A percentile compares a stretch with the other conserved stretches of the same genome.
phyloP scores from a whole-genome alignment of 2,888 invertebrate genomes.

The Tineola bisselliella region DNA sequence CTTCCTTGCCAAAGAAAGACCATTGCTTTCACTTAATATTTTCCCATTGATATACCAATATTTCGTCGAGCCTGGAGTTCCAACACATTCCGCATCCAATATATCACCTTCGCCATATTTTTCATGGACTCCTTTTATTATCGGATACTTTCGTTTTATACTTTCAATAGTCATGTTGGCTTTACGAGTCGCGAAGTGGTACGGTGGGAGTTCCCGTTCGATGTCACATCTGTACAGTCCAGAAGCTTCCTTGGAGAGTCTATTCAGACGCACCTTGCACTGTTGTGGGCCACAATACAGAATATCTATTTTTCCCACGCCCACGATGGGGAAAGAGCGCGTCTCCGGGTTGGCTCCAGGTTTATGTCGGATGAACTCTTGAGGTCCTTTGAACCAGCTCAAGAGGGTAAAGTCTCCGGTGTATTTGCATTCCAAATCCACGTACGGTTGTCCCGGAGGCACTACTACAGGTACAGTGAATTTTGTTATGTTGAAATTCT shows the following conservation, averaged over 20 bases:
- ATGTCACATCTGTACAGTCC: slow-evolving; percentile 54
- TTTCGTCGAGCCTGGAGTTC: slow-evolving; percentile 20
- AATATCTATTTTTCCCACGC: slow-evolving; percentile 45
- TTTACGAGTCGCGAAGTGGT: slow-evolving; percentile 39
- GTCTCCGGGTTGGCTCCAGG: slow-evolving; percentile 48
- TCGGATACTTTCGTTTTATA: slow-evolving; percentile 21
- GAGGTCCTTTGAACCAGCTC: slow-evolving; percentile 52
- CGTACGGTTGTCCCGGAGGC: slow-evolving; percentile 34
- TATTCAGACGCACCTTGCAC: slow-evolving; percentile 42
- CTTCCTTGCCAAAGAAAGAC: slow-evolving; percentile 28
- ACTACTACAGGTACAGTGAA: slow-evolving; percentile 42
- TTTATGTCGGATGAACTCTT: slow-evolving; percentile 53
- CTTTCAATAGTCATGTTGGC: slow-evolving; percentile 48
- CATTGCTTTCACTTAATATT: slow-evolving; percentile 37
- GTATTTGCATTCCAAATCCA: slow-evolving; percentile 52
- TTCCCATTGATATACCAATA: slow-evolving; percentile 20
- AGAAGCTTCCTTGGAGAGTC: slow-evolving; percentile 45
- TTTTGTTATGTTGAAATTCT: slow-evolving; percentile 46
- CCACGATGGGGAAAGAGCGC: slow-evolving; percentile 41
- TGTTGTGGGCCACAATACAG: slow-evolving; percentile 44
- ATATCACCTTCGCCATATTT: slow-evolving; percentile 44
- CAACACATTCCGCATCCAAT: slow-evolving; percentile 47
- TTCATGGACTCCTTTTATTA: slow-evolving; percentile 41
- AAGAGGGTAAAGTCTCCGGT: slow-evolving; percentile 56
- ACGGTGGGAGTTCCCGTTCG: slow-evolving; percentile 46